A percentile compares a stretch with the other conserved stretches of the same genome.
Evolutionary conservation across 1,140 invertebrate species (phyloP).

Genomic region (Episyrphus balteatus): DNA sequence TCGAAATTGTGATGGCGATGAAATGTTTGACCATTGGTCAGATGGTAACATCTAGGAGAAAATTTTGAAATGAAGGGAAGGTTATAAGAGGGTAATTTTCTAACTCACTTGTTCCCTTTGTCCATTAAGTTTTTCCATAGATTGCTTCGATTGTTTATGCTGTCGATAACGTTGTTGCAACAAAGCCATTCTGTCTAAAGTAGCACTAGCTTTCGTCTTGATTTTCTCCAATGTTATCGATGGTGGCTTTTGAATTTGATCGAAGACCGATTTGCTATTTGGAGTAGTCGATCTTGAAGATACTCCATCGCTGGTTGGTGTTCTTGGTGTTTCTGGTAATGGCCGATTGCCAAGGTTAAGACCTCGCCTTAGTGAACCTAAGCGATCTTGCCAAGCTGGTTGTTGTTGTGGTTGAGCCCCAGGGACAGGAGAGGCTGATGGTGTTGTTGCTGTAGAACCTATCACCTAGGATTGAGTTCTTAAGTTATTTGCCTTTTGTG

Average conservation of each 20-base stretch:
- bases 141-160: slow-evolving; percentile 38
- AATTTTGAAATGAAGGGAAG: background rate
- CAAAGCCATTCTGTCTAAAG: slow-evolving; percentile 34
- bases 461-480: too few species aligned
- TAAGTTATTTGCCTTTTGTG: too few species aligned
- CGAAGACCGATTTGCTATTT: slow-evolving; percentile 25
- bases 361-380: slow-evolving; percentile 7
- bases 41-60: slow-evolving; percentile 15
- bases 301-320: slow-evolving; percentile 8
- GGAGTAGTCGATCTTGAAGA: slow-evolving; percentile 31
- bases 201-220: slow-evolving; percentile 32
- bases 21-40: slow-evolving; percentile 36
- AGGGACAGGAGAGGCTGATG: too few species aligned
- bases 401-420: too few species aligned
- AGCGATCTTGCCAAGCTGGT: slow-evolving; percentile 17
- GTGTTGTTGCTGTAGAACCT: too few species aligned
- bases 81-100: too few species aligned
- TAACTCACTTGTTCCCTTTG: background rate
- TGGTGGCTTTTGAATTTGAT: slow-evolving; percentile 29
- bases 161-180: slow-evolving; percentile 52
- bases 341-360: slow-evolving; percentile 24
- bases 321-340: slow-evolving; percentile 29
- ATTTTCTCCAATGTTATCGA: slow-evolving; percentile 35
- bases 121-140: background rate
- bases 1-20: slow-evolving; percentile 36